These are phyloP conservation scores for Nycticebus coucang DNA, from an alignment of 2,113 vertebrate species.

Conservation along the genomic window DNA sequence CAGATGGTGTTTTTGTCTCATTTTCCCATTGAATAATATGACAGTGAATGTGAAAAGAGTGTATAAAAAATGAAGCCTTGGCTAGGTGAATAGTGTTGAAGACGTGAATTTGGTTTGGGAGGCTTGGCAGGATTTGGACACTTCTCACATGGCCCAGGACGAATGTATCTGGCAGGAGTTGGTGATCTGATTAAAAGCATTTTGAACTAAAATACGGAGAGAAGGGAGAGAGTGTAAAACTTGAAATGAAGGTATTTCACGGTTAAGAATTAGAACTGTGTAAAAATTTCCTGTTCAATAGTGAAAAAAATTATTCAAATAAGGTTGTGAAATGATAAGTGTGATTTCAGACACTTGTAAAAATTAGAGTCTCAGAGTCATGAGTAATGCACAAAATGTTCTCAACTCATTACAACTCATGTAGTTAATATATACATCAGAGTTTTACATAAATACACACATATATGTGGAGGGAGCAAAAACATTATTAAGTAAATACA, in stretches of 20 bases:
- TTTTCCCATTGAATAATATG: constrained; percentile 65
- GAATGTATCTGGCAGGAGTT: constrained; percentile 34
- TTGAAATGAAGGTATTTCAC: neutral
- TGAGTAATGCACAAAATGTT: neutral
- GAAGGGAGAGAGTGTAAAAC: constrained; percentile 4
- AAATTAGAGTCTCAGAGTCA: neutral
- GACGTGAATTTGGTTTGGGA: constrained; percentile 59
- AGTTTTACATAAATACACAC: neutral
- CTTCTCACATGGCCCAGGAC: constrained; percentile 1
- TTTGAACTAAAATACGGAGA: constrained; percentile 33
- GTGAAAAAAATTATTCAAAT: neutral
- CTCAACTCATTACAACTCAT: neutral
- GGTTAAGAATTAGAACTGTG: neutral
- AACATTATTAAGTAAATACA: neutral
- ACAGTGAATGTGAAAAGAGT: constrained; percentile 65
- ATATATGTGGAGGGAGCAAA: neutral
- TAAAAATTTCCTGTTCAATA: neutral
- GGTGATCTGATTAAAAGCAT: constrained; percentile 48
- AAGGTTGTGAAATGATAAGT: neutral
- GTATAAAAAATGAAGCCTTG: constrained; percentile 48
- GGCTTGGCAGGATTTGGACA: constrained; percentile 21
- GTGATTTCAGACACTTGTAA: neutral
- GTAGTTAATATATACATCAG: neutral
- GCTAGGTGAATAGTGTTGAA: constrained; percentile 33
- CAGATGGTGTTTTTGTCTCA: constrained; percentile 78